phyloP scores from a whole-genome alignment of 2,797 vertebrate species.

The Eulemur albifrons region DNA sequence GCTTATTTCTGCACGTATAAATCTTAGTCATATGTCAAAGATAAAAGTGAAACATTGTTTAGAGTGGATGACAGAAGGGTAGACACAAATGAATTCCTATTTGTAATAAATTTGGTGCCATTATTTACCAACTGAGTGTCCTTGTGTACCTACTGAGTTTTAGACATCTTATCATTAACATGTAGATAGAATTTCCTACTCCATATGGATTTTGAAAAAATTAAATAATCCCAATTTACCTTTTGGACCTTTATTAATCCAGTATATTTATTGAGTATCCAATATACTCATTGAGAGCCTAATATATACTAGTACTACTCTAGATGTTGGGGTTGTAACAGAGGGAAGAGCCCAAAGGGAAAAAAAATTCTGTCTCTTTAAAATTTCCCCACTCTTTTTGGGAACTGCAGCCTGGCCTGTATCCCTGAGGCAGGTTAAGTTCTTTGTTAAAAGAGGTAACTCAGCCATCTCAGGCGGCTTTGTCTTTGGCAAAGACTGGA shows the following conservation, averaged over 20 bases:
- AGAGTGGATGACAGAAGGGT: background rate
- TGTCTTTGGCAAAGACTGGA: too few species aligned
- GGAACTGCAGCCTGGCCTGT: too few species aligned
- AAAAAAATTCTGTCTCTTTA: too few species aligned
- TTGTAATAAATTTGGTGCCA: background rate
- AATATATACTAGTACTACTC: background rate
- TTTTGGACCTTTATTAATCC: background rate
- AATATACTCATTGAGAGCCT: background rate
- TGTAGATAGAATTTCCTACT: background rate
- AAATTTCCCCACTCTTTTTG: too few species aligned
- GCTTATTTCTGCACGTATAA: background rate
- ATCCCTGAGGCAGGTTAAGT: too few species aligned
- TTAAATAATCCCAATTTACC: background rate
- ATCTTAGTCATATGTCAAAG: background rate
- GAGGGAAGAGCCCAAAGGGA: too few species aligned
- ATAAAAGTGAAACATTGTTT: background rate
- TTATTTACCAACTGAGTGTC: background rate
- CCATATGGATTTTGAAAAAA: background rate
- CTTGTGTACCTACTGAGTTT: background rate
- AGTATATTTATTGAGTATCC: background rate
- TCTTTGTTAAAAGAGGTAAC: too few species aligned
- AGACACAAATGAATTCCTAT: background rate
- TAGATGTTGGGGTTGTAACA: background rate
- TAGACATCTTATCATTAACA: background rate
- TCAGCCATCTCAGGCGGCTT: too few species aligned